phyloP scores from a whole-genome alignment of 2,888 invertebrate genomes.

The Dynastes grantii region DNA sequence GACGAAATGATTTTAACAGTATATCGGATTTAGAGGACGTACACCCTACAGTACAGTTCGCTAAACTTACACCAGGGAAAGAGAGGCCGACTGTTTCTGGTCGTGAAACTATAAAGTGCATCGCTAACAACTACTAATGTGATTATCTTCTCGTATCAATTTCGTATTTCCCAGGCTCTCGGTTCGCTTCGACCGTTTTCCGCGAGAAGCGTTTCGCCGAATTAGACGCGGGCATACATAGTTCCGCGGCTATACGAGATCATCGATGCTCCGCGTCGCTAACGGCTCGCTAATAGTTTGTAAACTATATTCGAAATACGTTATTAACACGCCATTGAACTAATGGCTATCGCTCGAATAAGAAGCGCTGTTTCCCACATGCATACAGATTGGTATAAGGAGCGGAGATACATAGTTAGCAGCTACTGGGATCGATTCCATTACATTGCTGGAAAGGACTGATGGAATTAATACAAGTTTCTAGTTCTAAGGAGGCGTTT shows the following conservation, averaged over 20 bases:
- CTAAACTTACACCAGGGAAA: neutral
- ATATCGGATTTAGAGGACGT: no score
- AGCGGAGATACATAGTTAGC: neutral
- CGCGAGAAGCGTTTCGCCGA: slow-evolving; percentile 11
- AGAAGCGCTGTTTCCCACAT: slow-evolving; percentile 18
- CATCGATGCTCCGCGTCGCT: slow-evolving; percentile 51
- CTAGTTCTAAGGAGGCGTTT: no score
- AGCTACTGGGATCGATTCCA: neutral
- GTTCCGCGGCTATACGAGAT: slow-evolving; percentile 54
- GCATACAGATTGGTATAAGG: slow-evolving; percentile 18
- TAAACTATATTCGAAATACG: slow-evolving; percentile 68
- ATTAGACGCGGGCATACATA: slow-evolving; percentile 55
- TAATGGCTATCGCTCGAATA: slow-evolving; percentile 57
- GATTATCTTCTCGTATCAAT: slow-evolving; percentile 60
- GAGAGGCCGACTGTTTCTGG: neutral
- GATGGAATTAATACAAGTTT: no score
- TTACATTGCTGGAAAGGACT: neutral
- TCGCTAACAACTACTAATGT: slow-evolving; percentile 52
- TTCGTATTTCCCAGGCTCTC: slow-evolving; percentile 54
- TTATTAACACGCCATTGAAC: slow-evolving; percentile 69
- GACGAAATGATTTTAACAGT: no score
- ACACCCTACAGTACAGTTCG: no score
- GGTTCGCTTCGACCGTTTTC: slow-evolving; percentile 19
- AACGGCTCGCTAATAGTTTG: slow-evolving; percentile 64
- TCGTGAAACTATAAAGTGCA: slow-evolving; percentile 40